Evolutionary conservation across 64 coral and sea anemone genomes (phyloP), one percentile per base, ranked within the genome.

Genomic region (Actinia tenebrosa): DNA sequence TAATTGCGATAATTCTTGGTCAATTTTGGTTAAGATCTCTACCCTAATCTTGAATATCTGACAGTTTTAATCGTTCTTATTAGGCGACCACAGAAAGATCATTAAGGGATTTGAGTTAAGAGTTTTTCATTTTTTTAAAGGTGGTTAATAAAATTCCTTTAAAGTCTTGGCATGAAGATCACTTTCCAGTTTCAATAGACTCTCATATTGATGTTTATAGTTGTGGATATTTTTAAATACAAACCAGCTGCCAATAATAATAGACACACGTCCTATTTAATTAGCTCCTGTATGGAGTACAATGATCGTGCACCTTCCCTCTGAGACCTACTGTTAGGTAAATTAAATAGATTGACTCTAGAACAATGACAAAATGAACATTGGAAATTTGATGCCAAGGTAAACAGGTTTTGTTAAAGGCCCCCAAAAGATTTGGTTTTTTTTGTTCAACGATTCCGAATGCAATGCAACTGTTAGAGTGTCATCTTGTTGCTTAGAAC

Each of bases 341-440:
- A 85, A 85, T 85, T 61, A 85, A 85, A 85, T 85, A 17, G 17
- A 85, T 85, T 85, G 83, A 85, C 54, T 59, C 53, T 3, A 14
- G 10, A 30, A 85, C 83, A 61, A 85, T 61, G 53, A 5, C 83
- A 19, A 85, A 85, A 62, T 85, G 83, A 85, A 85, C 83, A 85
- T 45, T 85, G 83, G 4, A 85, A 85, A 85, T 85, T 85, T 42
- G 25, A 85, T 54, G 22, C 7, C 1, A 62, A 85, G 16, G 60
- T 43, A 85, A 58, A 85, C 60, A 64, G 16, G 25, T 37, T 54
- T 54, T 61, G 25, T 18, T 59, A 84, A 84, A 84, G 58, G 56
- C 53, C 83, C 83, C 50, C 56, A 85, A 42, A 85, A 61, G 56
- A 45, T 60, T 44, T 61, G 54, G 30, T 37, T 37, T 37, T 37